phyloP scores from a whole-genome alignment of 2,797 vertebrate species.

The Poeciliopsis presidionis region DNA sequence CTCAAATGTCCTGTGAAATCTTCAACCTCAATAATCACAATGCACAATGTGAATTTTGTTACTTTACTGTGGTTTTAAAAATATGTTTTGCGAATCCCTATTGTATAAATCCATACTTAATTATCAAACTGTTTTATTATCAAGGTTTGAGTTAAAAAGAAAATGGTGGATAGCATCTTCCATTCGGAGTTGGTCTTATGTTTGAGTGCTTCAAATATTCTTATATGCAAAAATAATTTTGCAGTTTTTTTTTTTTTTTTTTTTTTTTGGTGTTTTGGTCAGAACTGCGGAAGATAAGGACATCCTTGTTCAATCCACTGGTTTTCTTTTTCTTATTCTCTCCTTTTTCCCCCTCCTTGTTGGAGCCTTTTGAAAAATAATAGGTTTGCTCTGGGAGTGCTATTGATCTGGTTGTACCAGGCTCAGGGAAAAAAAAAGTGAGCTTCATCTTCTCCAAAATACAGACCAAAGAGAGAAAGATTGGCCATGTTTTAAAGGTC shows the following conservation, averaged over 20 bases:
- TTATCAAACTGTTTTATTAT: neutral
- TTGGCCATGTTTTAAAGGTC: slow-evolving; percentile 50
- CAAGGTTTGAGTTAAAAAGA: neutral
- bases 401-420: slow-evolving; percentile 71
- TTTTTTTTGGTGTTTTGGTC: neutral
- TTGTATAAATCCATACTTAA: neutral
- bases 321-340: slow-evolving; percentile 8
- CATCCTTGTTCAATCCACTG: neutral
- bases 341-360: slow-evolving; percentile 34
- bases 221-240: slow-evolving; percentile 30
- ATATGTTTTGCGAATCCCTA: neutral
- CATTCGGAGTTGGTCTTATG: slow-evolving; percentile 11
- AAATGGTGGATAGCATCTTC: neutral
- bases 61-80: neutral
- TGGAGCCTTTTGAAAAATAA: slow-evolving; percentile 74
- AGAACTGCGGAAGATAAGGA: slow-evolving; percentile 18
- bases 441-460: slow-evolving; percentile 74
- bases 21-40: neutral
- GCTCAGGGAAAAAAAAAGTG: slow-evolving; percentile 51
- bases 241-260: neutral
- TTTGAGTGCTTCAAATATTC: slow-evolving; percentile 22
- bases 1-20: neutral
- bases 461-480: slow-evolving; percentile 57
- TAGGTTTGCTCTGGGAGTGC: slow-evolving; percentile 61
- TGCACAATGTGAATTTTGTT: neutral